These are phyloP conservation scores for Trichoplusia ni DNA, from an alignment of 1,140 invertebrate species.

Conservation along the genomic window DNA sequence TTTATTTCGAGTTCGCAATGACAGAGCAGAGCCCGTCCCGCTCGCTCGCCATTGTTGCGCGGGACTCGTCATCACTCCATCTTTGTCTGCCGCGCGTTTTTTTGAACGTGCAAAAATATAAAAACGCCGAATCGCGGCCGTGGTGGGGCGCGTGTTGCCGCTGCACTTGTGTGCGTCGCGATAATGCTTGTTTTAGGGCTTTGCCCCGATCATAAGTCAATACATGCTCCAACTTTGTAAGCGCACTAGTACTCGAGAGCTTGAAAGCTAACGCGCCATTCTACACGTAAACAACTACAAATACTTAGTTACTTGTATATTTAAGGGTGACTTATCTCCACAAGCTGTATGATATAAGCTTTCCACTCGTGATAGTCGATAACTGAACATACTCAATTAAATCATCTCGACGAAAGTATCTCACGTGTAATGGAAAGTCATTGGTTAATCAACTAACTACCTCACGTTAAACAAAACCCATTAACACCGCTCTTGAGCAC, in stretches of 20 bases:
- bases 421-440: too few relatives aligned
- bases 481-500: not conserved
- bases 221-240: slow-evolving; percentile 41
- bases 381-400: too few relatives aligned
- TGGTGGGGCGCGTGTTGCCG: slow-evolving; percentile 47
- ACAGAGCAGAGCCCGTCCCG: slow-evolving; percentile 71
- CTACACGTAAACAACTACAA: slow-evolving; percentile 21
- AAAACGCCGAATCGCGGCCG: slow-evolving; percentile 75
- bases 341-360: too few relatives aligned
- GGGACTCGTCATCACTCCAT: slow-evolving; percentile 76
- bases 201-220: slow-evolving; percentile 79
- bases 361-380: too few relatives aligned
- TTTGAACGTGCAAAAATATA: slow-evolving; percentile 81
- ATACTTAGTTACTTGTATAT: too few relatives aligned
- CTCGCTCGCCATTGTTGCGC: slow-evolving; percentile 72
- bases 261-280: slow-evolving; percentile 21
- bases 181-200: slow-evolving; percentile 76
- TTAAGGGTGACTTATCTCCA: too few relatives aligned
- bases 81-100: slow-evolving; percentile 78
- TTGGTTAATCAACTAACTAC: too few relatives aligned
- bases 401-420: too few relatives aligned
- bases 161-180: slow-evolving; percentile 70
- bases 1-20: slow-evolving; percentile 74
- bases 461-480: too few relatives aligned
- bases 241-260: slow-evolving; percentile 14